Percentiles rank a stretch among this genome's conserved stretches.
phyloP scores from a whole-genome alignment of 2,797 vertebrate species.

The Remorina albescens region DNA sequence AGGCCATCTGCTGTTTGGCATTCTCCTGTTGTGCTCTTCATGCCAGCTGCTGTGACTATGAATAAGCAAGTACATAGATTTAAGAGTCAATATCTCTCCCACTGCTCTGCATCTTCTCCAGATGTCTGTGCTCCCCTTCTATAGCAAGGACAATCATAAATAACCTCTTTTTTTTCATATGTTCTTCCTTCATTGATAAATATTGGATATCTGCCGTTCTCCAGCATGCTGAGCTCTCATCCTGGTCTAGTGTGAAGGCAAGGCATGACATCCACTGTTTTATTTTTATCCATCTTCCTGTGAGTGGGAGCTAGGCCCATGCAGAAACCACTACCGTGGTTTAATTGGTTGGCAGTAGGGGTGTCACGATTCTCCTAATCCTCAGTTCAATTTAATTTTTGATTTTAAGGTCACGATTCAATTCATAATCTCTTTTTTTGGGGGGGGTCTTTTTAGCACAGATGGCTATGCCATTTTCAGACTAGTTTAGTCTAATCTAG shows the following conservation, averaged over 20 bases:
- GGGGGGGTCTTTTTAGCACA: too few species aligned
- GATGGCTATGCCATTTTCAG: too few species aligned
- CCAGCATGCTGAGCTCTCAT: conserved; percentile 41
- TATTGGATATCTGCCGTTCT: conserved; percentile 73
- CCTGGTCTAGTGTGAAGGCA: conserved; percentile 63
- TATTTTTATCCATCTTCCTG: conserved; percentile 81
- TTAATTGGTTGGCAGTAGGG: too few species aligned
- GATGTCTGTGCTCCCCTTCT: conserved; percentile 39
- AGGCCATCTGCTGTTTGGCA: conserved; percentile 72
- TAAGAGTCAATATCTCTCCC: conserved; percentile 52
- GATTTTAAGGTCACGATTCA: too few species aligned
- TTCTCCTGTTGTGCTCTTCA: conserved; percentile 55
- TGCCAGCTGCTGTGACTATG: conserved; percentile 63
- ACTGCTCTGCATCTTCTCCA: conserved; percentile 51
- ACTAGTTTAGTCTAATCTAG: too few species aligned
- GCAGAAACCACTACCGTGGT: conserved; percentile 60
- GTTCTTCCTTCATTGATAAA: conserved; percentile 67
- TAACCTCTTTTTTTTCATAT: conserved; percentile 45
- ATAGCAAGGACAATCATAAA: conserved; percentile 39
- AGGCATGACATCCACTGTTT: conserved; percentile 59
- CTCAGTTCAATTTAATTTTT: too few species aligned
- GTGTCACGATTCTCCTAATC: too few species aligned
- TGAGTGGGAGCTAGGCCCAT: conserved; percentile 56
- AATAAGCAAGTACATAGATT: conserved; percentile 60
- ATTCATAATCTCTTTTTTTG: too few species aligned